Conservation (phyloP, 92 coral and sea anemone species). For the Meandrina meandrites region DNA sequence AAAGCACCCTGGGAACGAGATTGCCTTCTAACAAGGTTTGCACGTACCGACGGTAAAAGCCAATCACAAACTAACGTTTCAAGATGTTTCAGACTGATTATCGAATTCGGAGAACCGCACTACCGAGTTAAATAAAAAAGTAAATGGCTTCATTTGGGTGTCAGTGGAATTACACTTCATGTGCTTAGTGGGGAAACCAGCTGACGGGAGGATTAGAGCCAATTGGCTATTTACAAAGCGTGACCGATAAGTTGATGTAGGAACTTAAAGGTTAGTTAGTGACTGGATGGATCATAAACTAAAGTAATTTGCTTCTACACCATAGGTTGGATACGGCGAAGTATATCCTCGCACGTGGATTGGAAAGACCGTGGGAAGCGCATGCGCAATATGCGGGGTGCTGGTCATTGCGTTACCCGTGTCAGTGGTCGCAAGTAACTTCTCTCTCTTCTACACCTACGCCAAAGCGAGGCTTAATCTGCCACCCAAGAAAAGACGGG, state of each 20-base stretch:
- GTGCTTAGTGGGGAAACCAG: no score
- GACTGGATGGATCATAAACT: not conserved
- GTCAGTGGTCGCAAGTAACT: slow-evolving; percentile 96
- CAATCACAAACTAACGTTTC: not conserved
- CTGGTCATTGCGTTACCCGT: slow-evolving; percentile 98
- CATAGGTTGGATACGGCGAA: slow-evolving; percentile 98
- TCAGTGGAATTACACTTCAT: no score
- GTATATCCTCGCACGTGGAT: slow-evolving; percentile 94
- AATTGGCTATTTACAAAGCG: no score
- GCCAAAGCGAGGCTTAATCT: slow-evolving; percentile 98
- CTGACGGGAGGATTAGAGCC: no score
- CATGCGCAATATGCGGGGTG: slow-evolving; percentile 98
- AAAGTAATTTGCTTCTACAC: not conserved
- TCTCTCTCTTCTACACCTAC: slow-evolving; percentile 91
- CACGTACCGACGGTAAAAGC: not conserved
- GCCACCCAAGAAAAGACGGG: slow-evolving; percentile 86
- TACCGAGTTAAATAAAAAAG: no score
- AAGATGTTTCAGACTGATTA: not conserved
- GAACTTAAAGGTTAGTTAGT: no score
- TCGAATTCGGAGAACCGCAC: no score
- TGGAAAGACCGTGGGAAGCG: slow-evolving; percentile 94
- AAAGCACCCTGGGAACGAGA: no score
- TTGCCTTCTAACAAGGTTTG: not conserved
- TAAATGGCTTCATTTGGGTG: no score
- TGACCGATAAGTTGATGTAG: no score